Evolutionary conservation across 2,113 vertebrate species (phyloP), one percentile per base, ranked within the genome.

Genomic region (Furnarius figulus): DNA sequence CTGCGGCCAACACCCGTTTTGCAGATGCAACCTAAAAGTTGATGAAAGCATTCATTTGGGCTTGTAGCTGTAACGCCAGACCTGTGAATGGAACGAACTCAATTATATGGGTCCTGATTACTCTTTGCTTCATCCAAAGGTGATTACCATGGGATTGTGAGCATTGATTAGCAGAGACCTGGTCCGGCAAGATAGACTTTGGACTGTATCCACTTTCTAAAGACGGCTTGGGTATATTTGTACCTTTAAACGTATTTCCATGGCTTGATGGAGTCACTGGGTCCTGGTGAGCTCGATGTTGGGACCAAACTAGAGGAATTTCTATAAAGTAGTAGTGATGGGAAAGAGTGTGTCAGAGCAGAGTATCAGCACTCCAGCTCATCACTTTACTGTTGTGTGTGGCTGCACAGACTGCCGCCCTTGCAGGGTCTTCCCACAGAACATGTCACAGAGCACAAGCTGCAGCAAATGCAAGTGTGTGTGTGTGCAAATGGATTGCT

Each of bases 401-500:
- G 47, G 18, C 65, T 77, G 20, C 22, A 37, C 44, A 28, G 78
- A 66, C 49, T 70, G 83, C 9, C 14, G 10, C 40, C 49, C 18
- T 61, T 24, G 12, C 46, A 46, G 0, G 1, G 6, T 68, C 8
- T 6, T 87, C 37, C 39, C 24, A 3, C 2, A 33, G 50, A 35
- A 46, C 61, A 31, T 5, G 8, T 27, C 5, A 1, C 31, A 31
- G 86, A 47, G 55, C 70, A 66, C 9, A 23, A 77, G 25, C 40
- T 50, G n/a, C 67, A 77, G 79, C 1, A 5, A 63, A 53, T 7
- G 44, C 47, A 22, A 44, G 30, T 0, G 7, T 7, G 53, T 31
- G 35, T 0, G 0, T 16, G 47, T 52, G 50, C 31, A 10, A 44
- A 42, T 12, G 53, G 67, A 47, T 49, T 22, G 2, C 56, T 35